These are phyloP conservation scores for Heterochromis multidens DNA, from an alignment of 2,113 vertebrate genomes.

Conservation along the genomic window DNA sequence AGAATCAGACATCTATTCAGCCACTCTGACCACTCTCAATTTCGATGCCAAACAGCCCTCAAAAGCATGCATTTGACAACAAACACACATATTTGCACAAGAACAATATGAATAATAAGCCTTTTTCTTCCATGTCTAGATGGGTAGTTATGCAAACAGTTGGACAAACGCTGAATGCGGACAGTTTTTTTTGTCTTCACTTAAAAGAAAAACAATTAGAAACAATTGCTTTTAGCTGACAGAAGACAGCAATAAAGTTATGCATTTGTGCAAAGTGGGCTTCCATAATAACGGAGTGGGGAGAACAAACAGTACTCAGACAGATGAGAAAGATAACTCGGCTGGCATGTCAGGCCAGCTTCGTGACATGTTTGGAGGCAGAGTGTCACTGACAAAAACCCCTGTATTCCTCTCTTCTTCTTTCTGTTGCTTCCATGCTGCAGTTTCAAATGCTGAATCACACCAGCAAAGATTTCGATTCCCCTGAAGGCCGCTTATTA, in stretches of 20 bases:
- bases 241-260: background rate
- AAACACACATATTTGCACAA: conserved; percentile 9
- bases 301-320: conserved; percentile 7
- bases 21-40: background rate
- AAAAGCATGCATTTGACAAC: conserved; percentile 18
- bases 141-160: conserved; percentile 5
- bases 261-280: background rate
- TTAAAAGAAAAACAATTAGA: background rate
- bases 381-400: background rate
- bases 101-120: background rate
- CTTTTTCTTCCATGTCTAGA: background rate
- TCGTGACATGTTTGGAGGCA: background rate
- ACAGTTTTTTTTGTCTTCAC: background rate
- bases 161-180: background rate
- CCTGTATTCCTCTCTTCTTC: background rate
- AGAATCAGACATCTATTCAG: conserved; percentile 20
- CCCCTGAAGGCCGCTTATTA: conserved; percentile 8
- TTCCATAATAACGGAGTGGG: background rate
- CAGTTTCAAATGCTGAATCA: background rate
- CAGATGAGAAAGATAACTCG: background rate
- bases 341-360: background rate
- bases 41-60: conserved; percentile 2
- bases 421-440: background rate
- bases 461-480: conserved; percentile 2
- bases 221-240: background rate